A percentile compares a stretch with the other conserved stretches of the same genome.
These are phyloP conservation scores for Tetheella fluctuosa DNA, from an alignment of 2,888 invertebrate species.

Conservation along the genomic window DNA sequence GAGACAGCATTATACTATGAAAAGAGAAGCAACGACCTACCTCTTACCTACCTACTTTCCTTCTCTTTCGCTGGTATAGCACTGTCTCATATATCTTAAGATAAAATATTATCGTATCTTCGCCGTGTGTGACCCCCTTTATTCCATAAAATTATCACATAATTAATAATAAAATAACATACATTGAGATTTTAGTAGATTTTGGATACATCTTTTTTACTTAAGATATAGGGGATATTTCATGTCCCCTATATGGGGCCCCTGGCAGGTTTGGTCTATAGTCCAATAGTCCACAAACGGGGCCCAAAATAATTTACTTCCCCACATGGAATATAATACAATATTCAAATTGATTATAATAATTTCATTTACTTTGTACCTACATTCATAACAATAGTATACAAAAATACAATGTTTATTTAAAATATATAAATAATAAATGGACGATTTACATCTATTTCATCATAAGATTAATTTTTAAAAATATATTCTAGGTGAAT, in stretches of 20 bases:
- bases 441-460: not conserved
- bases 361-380: not conserved
- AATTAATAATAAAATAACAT: not conserved
- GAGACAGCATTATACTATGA: too few relatives aligned
- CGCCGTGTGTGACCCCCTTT: too few relatives aligned
- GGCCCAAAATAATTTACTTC: not conserved
- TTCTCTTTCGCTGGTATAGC: too few relatives aligned
- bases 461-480: not conserved
- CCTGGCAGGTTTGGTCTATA: not conserved
- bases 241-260: not conserved
- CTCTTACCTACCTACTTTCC: too few relatives aligned
- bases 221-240: not conserved
- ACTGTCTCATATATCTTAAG: too few relatives aligned
- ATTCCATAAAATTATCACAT: not conserved
- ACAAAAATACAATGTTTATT: conserved; percentile 1
- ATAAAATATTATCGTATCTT: too few relatives aligned
- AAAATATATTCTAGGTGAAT: not conserved
- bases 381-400: conserved; percentile 2
- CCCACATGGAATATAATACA: not conserved
- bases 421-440: conserved; percentile 3
- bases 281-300: not conserved
- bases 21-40: too few relatives aligned
- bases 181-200: conserved; percentile 9
- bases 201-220: not conserved
- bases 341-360: not conserved